phyloP scores from a whole-genome alignment of 2,797 vertebrate species.

The Periophthalmus magnuspinnatus region DNA sequence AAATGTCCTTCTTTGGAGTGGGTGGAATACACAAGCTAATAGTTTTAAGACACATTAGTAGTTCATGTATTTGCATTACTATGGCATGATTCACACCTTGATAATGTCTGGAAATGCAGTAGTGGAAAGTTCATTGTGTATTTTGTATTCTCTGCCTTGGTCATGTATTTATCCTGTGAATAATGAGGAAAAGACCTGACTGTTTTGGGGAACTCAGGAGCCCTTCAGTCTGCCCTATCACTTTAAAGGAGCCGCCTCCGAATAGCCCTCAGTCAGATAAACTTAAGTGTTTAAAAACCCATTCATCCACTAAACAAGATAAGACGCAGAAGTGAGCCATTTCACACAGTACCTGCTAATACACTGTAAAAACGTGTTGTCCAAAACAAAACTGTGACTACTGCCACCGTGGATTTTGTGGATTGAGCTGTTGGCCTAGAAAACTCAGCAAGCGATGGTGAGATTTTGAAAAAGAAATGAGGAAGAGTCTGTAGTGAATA shows the following conservation, averaged over 20 bases:
- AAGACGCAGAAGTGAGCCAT: slow-evolving; percentile 41
- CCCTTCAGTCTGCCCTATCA: slow-evolving; percentile 4
- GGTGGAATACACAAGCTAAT: slow-evolving; percentile 1
- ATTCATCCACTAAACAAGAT: slow-evolving; percentile 61
- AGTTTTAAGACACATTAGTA: not conserved
- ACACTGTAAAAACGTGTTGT: not conserved
- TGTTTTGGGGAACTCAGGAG: slow-evolving; percentile 11
- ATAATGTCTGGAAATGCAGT: slow-evolving; percentile 5
- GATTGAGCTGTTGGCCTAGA: not conserved
- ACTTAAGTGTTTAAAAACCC: slow-evolving; percentile 67
- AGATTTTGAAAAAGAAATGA: not conserved
- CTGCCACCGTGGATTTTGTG: not conserved
- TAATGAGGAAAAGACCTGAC: not conserved
- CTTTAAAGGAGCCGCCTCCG: slow-evolving; percentile 37
- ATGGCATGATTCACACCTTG: slow-evolving; percentile 1
- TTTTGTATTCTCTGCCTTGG: not conserved
- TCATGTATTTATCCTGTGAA: slow-evolving; percentile 8
- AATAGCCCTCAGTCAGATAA: slow-evolving; percentile 64
- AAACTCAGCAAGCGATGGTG: not conserved
- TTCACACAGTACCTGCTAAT: slow-evolving; percentile 31
- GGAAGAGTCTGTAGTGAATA: not conserved
- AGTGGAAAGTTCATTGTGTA: not conserved
- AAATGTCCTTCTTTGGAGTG: not conserved
- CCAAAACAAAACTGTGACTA: not conserved
- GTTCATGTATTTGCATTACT: not conserved